Base-by-base conservation (phyloP, 2,888 invertebrate species). In the Atethmia centrago region DNA sequence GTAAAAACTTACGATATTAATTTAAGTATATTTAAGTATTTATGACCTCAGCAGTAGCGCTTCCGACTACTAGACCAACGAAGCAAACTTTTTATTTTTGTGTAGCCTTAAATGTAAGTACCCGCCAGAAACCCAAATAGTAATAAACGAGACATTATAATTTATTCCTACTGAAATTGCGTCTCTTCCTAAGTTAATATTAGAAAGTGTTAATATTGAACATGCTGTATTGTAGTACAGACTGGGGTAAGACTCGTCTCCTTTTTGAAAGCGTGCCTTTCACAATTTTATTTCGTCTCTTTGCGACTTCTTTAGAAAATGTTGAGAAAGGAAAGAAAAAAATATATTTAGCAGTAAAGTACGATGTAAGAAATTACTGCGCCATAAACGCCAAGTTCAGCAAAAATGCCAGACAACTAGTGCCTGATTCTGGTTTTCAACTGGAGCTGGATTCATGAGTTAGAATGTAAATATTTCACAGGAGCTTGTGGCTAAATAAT, bases 111-210 rank as follows among this genome's bases (percentile, higher is more conserved):
- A 58, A 53, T 58, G 63, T n/a, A 63, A 14, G 2, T 58, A 31
- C n/a, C 10, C 40, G 3, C 31, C 49, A 66, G n/a, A 56, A 70
- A 64, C 12, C 49, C 53, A 83, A 71, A 81, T 62, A 75, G 40
- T 64, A 80, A 83, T 82, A 82, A 82, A 56, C 21, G 51, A 3
- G 59, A 12, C 31, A 28, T 70, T 79, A 47, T 45, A 79, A 79
- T 75, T 63, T 56, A 62, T 75, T 63, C 14, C 19, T 14, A 53
- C 64, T 47, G 71, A 71, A 71, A 75, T 81, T 73, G 49, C 66
- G 58, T 62, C 40, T 71, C 19, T 51, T 28, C 21, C 28, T 42
- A 63, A 75, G 66, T 82, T 62, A 84, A 82, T 84, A 75, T 74
- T 66, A 64, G 51, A 73, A 62, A 65, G 62, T 58, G 45, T 73